phyloP scores from a whole-genome alignment of 2,113 vertebrate genomes.

The Bagarius yarrelli region DNA sequence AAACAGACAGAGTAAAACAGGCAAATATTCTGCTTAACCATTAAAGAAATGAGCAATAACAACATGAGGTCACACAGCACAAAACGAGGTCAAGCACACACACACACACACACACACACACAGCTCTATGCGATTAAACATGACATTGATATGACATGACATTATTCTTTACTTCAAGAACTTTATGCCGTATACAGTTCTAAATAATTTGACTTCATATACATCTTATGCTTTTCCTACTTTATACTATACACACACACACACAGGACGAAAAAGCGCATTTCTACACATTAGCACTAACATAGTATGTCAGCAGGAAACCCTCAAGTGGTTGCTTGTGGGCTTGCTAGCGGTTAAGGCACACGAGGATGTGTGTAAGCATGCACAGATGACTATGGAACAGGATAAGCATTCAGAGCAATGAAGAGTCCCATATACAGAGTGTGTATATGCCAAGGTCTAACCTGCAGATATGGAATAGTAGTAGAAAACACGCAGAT shows the following conservation, averaged over 20 bases:
- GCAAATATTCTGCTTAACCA: slow-evolving; percentile 90
- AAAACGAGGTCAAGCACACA: slow-evolving; percentile 15
- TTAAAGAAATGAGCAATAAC: slow-evolving; percentile 70
- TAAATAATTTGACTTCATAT: neutral
- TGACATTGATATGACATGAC: neutral
- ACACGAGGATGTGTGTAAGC: slow-evolving; percentile 47
- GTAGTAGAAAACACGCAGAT: neutral
- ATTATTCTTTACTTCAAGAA: neutral
- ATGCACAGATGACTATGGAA: slow-evolving; percentile 36
- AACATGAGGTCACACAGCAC: slow-evolving; percentile 44
- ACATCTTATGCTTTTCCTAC: neutral
- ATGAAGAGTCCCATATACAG: slow-evolving; percentile 51
- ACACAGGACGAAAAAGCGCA: slow-evolving; percentile 8
- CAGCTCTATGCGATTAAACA: neutral
- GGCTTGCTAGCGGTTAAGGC: slow-evolving; percentile 39
- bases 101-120: slow-evolving; percentile 30
- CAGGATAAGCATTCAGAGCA: slow-evolving; percentile 53
- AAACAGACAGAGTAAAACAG: slow-evolving; percentile 99
- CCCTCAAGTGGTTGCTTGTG: slow-evolving; percentile 34
- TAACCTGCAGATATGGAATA: slow-evolving; percentile 20
- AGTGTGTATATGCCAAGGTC: slow-evolving; percentile 27
- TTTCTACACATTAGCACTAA: slow-evolving; percentile 28
- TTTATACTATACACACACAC: neutral
- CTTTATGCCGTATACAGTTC: neutral
- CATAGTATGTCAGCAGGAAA: slow-evolving; percentile 8